Evolutionary conservation across 2,797 vertebrate species (phyloP), one percentile per base, ranked within the genome.

Genomic region (Enteromius argenteus): DNA sequence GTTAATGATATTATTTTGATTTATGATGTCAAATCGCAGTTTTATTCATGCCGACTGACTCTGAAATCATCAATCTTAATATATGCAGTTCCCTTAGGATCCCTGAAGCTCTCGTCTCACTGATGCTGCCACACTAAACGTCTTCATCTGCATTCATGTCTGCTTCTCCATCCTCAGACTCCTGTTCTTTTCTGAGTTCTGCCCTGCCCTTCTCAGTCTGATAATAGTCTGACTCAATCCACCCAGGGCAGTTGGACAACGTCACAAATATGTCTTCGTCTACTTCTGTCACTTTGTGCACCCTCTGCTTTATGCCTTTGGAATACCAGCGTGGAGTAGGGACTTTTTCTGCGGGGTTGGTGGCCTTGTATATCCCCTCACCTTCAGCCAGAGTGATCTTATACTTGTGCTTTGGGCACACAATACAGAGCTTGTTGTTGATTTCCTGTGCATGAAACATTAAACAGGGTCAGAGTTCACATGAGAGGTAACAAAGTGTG

Each of bases 321-420:
- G 97, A 97, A 85, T 86, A 92, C 97, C 97, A 99, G 84, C 88
- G 91, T 77, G 92, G 85, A 42, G 89, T 91, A 58, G 94, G 89
- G 0, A 90, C 88, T n/a, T 93, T 90, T 14, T 93, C 91, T 84
- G 51, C 87, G 74, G 93, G 95, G 89, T 97, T 90, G n/a, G 80
- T 82, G 90, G 87, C 95, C 91, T 95, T 94, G 92, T 97, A 97
- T 4, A 98, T 77, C 73, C 97, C 94, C 92, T 98, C 98, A 60
- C 98, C 98, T 53, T 95, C 90, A 72, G 94, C 91, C 88, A 99
- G 88, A 79, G 94, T 92, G 88, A 99, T 97, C 94, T 95, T 97
- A 90, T 94, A 99, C 87, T 97, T 97, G 94, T 99, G 98, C 89
- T 96, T 97, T 14, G 98, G 98, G 87, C 98, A 99, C 91, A 97